phyloP scores from a whole-genome alignment of 2,888 invertebrate species.

The Lepidocyrtinus sp. region DNA sequence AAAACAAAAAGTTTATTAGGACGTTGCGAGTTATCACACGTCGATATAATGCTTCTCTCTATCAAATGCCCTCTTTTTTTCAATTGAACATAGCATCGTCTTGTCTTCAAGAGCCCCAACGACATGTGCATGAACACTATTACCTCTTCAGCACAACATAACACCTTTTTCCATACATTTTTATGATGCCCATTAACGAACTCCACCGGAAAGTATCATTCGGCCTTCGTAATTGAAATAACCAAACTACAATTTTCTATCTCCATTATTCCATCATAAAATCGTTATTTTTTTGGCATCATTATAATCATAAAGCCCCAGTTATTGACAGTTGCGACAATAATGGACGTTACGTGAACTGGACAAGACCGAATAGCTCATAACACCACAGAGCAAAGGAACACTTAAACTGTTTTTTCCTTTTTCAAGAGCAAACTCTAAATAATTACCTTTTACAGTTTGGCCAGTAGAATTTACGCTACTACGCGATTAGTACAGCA shows the following conservation, averaged over 20 bases:
- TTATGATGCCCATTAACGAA: background rate
- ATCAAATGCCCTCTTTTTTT: conserved; percentile 5
- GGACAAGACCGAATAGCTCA: no score
- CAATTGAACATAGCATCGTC: background rate
- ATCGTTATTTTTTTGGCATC: no score
- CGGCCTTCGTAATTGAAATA: background rate
- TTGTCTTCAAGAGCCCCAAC: background rate
- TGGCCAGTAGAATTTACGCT: no score
- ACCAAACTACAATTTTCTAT: no score
- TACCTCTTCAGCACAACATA: background rate
- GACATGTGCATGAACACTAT: background rate
- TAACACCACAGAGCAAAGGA: background rate
- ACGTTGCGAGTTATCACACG: background rate
- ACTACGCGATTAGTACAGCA: no score
- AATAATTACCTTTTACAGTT: no score
- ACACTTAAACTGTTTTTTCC: background rate
- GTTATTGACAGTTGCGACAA: background rate
- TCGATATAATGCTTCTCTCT: background rate
- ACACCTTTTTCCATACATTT: background rate
- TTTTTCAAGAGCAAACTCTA: no score
- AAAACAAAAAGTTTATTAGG: conserved; percentile 1
- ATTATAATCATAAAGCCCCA: no score
- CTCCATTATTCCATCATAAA: no score
- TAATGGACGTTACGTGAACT: no score
- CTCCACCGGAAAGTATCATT: background rate